Evolutionary conservation across 1,140 invertebrate genomes (phyloP).

Genomic region (Drosophila carrolli): DNA sequence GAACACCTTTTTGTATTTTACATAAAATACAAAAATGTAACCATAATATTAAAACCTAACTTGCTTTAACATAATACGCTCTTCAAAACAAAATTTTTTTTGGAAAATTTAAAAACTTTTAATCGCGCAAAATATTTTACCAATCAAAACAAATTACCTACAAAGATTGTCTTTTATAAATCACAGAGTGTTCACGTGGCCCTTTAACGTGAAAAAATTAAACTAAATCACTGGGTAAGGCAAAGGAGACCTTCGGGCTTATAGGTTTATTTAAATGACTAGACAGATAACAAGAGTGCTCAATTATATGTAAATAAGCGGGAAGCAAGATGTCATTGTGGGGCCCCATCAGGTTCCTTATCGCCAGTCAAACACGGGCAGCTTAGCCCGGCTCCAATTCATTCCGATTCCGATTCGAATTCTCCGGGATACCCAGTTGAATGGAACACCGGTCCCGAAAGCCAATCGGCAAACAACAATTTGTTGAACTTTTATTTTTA

Average conservation of each 20-base stretch:
- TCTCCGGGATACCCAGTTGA: slow-evolving; percentile 7
- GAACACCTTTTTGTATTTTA: no score
- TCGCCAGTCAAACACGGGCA: slow-evolving; percentile 17
- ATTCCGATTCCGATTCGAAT: slow-evolving; percentile 29
- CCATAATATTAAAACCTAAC: no score
- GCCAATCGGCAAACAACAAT: slow-evolving; percentile 46
- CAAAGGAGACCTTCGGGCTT: slow-evolving; percentile 13
- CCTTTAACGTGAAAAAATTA: slow-evolving; percentile 5
- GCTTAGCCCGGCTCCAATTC: slow-evolving; percentile 38
- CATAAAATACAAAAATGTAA: no score
- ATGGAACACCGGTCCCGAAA: slow-evolving; percentile 35
- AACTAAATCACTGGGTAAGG: slow-evolving; percentile 2
- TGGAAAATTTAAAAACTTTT: no score
- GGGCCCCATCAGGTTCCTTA: slow-evolving; percentile 30
- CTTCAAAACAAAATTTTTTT: no score
- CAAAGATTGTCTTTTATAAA: neutral
- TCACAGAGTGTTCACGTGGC: slow-evolving; percentile 9
- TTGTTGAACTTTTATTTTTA: slow-evolving; percentile 29
- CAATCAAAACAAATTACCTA: neutral
- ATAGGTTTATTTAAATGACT: slow-evolving; percentile 38
- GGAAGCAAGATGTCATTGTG: slow-evolving; percentile 35
- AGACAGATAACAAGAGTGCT: slow-evolving; percentile 32
- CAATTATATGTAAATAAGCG: slow-evolving; percentile 40
- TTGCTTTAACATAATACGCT: no score
- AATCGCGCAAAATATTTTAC: no score